Percentiles rank a stretch among this genome's conserved stretches.
phyloP scores from a whole-genome alignment of 2,888 invertebrate genomes.

The Chloroclystis v-ata region DNA sequence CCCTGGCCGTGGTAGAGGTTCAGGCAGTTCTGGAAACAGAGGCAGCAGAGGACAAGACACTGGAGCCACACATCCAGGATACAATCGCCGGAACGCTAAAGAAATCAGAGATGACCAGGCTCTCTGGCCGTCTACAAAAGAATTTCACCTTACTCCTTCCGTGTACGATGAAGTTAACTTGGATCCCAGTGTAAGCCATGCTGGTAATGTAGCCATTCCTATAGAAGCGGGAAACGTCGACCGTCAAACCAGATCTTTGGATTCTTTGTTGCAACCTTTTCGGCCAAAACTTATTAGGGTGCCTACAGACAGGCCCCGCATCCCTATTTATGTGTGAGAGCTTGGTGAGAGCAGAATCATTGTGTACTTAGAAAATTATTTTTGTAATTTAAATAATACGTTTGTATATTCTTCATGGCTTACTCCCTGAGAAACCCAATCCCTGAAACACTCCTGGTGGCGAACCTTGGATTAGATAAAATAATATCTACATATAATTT shows the following conservation, averaged over 20 bases:
- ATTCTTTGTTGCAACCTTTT: constrained; percentile 11
- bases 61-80: constrained; percentile 45
- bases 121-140: constrained; percentile 4
- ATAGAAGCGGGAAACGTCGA: background rate
- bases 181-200: constrained; percentile 2
- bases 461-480: no score
- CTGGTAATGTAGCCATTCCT: background rate
- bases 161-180: background rate
- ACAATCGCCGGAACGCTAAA: constrained; percentile 45
- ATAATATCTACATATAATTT: no score
- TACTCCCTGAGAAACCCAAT: no score
- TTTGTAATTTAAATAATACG: no score
- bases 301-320: constrained; percentile 9
- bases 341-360: no score
- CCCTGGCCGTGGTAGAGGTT: constrained; percentile 39
- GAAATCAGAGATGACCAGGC: constrained; percentile 1
- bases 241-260: constrained; percentile 11
- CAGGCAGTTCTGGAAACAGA: constrained; percentile 37
- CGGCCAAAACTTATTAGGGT: constrained; percentile 7
- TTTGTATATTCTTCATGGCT: no score
- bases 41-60: constrained; percentile 36
- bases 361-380: no score
- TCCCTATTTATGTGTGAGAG: constrained; percentile 19
- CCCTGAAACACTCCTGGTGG: no score
- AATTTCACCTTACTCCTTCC: background rate